Evolutionary conservation across 2,113 vertebrate genomes (phyloP).

Genomic region (Saguinus imperator): DNA sequence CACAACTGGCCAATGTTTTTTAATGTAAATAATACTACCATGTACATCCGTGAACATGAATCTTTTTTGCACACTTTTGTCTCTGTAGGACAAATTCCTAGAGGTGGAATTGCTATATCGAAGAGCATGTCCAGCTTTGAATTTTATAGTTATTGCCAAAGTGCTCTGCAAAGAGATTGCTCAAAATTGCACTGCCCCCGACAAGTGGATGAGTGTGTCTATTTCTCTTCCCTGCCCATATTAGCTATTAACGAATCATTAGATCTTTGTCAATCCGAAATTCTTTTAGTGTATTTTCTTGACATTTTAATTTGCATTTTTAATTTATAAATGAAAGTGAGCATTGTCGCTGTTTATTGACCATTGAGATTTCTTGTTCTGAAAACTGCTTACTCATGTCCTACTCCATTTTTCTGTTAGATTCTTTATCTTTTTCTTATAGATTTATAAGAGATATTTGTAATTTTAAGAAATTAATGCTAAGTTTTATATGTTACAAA

Average conservation of each 20-base stretch:
- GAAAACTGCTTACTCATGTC: constrained; percentile 36
- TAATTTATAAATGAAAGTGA: constrained; percentile 27
- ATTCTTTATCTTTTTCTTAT: constrained; percentile 4
- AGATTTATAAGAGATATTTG: constrained; percentile 24
- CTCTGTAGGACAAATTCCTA: neutral
- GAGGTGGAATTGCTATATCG: neutral
- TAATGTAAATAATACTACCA: neutral
- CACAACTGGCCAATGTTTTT: neutral
- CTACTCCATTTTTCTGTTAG: neutral
- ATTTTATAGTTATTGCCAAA: neutral
- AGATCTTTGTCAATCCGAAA: constrained; percentile 8
- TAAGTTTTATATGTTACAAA: neutral
- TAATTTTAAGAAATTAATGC: constrained; percentile 30
- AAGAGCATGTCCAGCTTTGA: neutral
- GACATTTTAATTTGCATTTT: constrained; percentile 42
- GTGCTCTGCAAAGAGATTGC: neutral
- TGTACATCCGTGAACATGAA: neutral
- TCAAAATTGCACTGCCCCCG: neutral
- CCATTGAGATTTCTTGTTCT: constrained; percentile 40
- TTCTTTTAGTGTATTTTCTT: neutral
- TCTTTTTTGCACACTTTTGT: neutral
- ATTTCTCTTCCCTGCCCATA: neutral
- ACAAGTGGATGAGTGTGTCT: neutral
- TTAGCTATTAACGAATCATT: neutral
- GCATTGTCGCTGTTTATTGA: constrained; percentile 6